Conservation (phyloP, 1,140 invertebrate species). For the Cyclina sinensis region DNA sequence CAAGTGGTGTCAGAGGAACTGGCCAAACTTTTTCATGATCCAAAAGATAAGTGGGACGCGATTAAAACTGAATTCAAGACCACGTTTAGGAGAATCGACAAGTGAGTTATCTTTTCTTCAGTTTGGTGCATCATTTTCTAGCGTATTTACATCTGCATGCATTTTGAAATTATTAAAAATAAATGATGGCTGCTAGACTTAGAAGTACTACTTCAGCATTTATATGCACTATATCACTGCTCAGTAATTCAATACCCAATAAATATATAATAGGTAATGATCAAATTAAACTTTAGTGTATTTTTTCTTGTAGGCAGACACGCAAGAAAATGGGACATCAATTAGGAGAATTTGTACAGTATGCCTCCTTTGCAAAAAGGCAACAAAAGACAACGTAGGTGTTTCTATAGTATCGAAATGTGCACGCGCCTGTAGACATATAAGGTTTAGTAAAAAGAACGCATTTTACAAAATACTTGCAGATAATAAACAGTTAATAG, state of each 20-base stretch:
- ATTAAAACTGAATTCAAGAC: slow-evolving; percentile 3
- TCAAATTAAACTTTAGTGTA: too few relatives aligned
- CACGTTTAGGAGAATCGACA: not conserved
- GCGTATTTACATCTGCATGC: too few relatives aligned
- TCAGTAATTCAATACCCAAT: too few relatives aligned
- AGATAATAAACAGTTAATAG: too few relatives aligned
- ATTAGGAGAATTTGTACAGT: slow-evolving; percentile 39
- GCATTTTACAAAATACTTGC: too few relatives aligned
- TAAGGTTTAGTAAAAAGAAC: not conserved
- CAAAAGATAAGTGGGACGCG: not conserved
- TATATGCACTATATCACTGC: too few relatives aligned
- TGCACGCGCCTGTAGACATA: not conserved
- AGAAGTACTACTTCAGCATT: too few relatives aligned
- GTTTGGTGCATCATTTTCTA: too few relatives aligned
- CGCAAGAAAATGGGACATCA: slow-evolving; percentile 49
- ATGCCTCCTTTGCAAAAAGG: slow-evolving; percentile 29
- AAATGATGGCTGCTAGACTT: too few relatives aligned
- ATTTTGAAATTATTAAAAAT: too few relatives aligned
- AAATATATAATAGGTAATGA: too few relatives aligned
- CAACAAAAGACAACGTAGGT: slow-evolving; percentile 27
- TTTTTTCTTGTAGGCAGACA: slow-evolving; percentile 7
- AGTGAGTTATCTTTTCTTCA: not conserved
- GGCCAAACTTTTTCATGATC: not conserved
- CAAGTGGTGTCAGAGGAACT: not conserved
- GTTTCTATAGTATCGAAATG: not conserved